Evolutionary conservation across 2,888 invertebrate genomes (phyloP).

Genomic region (Scaptomyza flava): DNA sequence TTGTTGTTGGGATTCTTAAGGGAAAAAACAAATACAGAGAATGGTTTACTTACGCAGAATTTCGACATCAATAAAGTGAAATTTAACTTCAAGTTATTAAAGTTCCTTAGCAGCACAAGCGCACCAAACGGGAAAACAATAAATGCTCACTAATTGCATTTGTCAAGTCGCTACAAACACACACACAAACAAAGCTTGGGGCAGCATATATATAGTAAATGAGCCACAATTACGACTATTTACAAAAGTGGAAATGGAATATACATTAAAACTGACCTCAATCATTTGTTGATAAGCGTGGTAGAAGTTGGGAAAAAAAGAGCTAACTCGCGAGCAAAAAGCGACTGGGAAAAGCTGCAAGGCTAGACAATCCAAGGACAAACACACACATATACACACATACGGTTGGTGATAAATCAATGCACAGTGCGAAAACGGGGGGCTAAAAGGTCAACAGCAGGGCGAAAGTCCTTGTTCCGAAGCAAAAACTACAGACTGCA

Average conservation of each 20-base stretch:
- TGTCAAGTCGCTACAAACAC: conserved; percentile 47
- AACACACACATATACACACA: conserved; percentile 15
- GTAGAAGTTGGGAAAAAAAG: conserved; percentile 33
- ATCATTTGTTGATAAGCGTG: conserved; percentile 71
- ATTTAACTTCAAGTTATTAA: no score
- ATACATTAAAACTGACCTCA: conserved; percentile 64
- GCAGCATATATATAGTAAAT: conserved; percentile 64
- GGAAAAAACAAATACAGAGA: no score
- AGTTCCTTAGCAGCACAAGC: not conserved
- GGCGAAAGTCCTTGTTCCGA: conserved; percentile 26
- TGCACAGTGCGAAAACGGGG: conserved; percentile 28
- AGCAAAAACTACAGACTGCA: conserved; percentile 37
- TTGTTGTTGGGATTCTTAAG: not conserved
- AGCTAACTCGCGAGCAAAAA: conserved; percentile 25
- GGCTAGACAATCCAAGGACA: conserved; percentile 21
- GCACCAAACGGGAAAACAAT: conserved; percentile 40
- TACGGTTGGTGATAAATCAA: conserved; percentile 66
- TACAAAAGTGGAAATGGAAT: conserved; percentile 10
- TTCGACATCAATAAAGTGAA: no score
- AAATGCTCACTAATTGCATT: conserved; percentile 59
- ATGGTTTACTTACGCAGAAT: no score
- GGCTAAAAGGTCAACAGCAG: conserved; percentile 43
- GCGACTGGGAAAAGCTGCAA: conserved; percentile 47
- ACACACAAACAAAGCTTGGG: conserved; percentile 1
- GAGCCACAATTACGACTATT: conserved; percentile 62